Evolutionary conservation across 2,888 invertebrate genomes (phyloP), one percentile per base, ranked within the genome.

Genomic region (Eudasyphora cyanicolor): DNA sequence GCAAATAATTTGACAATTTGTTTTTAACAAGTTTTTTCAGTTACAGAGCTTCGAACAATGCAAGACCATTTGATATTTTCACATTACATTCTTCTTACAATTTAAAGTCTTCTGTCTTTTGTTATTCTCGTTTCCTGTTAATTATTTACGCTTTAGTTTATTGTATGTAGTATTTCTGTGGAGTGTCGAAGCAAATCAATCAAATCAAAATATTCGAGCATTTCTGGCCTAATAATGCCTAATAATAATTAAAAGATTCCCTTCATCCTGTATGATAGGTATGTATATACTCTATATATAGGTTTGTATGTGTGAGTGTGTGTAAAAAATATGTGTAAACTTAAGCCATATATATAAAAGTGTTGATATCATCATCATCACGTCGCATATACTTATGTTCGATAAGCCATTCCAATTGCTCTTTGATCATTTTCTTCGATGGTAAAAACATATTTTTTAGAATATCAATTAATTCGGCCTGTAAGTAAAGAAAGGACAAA

Each of bases 371-470:
- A 88, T 98, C 97, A 89, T 98, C 98, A 91, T 99, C 98, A 87
- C 99, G 94, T 84, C 95, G 94, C 96, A 99, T 98, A 92, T 99
- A 99, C 92, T 98, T 98, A 92, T 99, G 98, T 93, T 99, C 99
- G 86, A 99, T 99, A 60, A 99, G 95, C 99, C 99, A 99, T 92
- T 99, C 99, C 74, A 99, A 94, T 93, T 99, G 99, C 93, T 99
- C 99, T 93, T 99, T 99, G 88, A 99, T 99, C 96, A 99, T 97
- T 93, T 99, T 99, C 93, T 98, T 98, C 85, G 98, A 98, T 29
- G 99, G 99, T 90, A 99, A 93, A 94, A 99, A 99, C 98, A 99
- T 99, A 91, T 99, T 98, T 93, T 99, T 99, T 88, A 99, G 93
- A 90, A 99, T 98, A 93, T 99, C 99, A 19, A 99, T 96, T 81